These are phyloP conservation scores for Trachythela sp. DNA, from an alignment of 64 coral and sea anemone genomes.

Conservation along the genomic window DNA sequence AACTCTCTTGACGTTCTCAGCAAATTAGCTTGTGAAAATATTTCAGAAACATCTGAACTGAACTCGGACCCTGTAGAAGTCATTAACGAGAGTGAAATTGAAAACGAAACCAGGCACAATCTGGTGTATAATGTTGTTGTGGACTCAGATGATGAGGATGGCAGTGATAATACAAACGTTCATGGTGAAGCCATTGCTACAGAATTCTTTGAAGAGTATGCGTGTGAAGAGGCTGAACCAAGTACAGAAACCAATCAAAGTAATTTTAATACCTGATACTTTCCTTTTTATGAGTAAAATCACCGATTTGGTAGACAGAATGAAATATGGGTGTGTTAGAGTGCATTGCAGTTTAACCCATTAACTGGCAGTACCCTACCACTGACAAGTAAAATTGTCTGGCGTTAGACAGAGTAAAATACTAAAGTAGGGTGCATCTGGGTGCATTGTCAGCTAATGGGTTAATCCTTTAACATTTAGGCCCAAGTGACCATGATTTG, in stretches of 20 bases:
- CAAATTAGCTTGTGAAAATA: neutral
- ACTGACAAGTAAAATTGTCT: no score
- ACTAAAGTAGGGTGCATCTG: neutral
- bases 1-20: neutral
- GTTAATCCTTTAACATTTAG: no score
- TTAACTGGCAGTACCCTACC: no score
- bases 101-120: no score
- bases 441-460: no score
- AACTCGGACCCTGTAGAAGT: neutral
- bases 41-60: neutral
- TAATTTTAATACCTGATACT: neutral
- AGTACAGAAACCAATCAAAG: neutral
- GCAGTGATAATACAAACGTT: neutral
- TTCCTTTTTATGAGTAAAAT: neutral
- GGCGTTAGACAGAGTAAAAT: no score
- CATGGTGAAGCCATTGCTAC: neutral
- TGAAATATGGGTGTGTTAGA: no score
- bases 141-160: neutral
- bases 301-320: no score
- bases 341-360: no score
- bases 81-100: no score
- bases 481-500: neutral
- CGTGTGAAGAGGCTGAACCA: neutral
- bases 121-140: neutral
- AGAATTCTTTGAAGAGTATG: neutral